Conservation (phyloP, 2,888 invertebrate species). For the Stenodema calcarata region DNA sequence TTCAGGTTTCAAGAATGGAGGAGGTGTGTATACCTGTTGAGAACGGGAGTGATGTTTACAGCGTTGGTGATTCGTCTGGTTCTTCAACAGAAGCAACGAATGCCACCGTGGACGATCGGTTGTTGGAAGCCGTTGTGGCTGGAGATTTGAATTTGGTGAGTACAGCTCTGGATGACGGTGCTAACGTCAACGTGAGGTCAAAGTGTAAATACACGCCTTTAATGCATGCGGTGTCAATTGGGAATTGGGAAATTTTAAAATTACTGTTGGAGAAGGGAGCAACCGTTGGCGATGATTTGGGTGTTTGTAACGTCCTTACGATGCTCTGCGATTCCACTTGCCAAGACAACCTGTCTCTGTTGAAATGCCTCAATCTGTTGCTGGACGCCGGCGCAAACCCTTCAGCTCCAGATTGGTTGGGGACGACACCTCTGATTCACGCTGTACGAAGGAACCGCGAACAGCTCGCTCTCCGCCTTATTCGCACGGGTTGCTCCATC, state of each 20-base stretch:
- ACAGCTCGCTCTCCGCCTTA: constrained; percentile 51
- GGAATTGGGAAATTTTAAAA: constrained; percentile 48
- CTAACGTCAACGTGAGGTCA: constrained; percentile 46
- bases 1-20: not conserved
- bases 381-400: constrained; percentile 53
- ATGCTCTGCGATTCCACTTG: constrained; percentile 53
- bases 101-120: not conserved
- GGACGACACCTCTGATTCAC: constrained; percentile 51
- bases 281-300: constrained; percentile 50
- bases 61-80: not conserved
- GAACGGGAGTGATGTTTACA: not conserved
- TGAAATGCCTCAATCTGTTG: constrained; percentile 53
- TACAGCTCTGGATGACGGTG: constrained; percentile 38
- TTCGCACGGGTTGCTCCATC: constrained; percentile 50
- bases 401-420: constrained; percentile 50
- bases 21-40: no score
- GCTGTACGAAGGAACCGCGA: constrained; percentile 51
- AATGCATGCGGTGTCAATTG: constrained; percentile 50
- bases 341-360: constrained; percentile 50
- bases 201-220: constrained; percentile 50
- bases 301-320: constrained; percentile 54
- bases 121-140: constrained; percentile 33
- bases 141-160: constrained; percentile 35
- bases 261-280: constrained; percentile 52
- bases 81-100: not conserved